phyloP scores from a whole-genome alignment of 2,888 invertebrate species.

The Oxytorus armatus region DNA sequence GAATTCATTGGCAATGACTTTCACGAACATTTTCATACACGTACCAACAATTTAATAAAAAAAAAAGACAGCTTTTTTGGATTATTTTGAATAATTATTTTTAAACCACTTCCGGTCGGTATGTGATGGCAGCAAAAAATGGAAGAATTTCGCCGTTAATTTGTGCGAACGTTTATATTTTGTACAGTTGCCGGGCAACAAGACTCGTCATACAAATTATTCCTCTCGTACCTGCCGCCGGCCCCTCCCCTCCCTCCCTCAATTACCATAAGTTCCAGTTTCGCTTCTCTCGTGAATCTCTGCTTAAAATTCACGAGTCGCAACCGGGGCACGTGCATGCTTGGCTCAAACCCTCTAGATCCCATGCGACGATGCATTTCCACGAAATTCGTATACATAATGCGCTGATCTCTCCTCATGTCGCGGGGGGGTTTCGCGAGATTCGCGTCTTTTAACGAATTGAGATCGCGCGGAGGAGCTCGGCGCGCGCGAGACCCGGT shows the following conservation, averaged over 20 bases:
- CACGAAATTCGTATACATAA: slow-evolving; percentile 58
- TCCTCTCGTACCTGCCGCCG: slow-evolving; percentile 30
- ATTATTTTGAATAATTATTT: too few relatives aligned
- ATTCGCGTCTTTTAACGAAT: slow-evolving; percentile 35
- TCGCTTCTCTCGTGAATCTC: slow-evolving; percentile 27
- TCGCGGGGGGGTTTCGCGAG: not conserved
- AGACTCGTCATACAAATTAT: slow-evolving; percentile 45
- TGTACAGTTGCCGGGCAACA: slow-evolving; percentile 10
- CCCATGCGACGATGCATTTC: slow-evolving; percentile 40
- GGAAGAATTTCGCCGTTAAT: too few relatives aligned
- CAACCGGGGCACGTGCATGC: slow-evolving; percentile 18
- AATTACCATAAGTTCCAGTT: slow-evolving; percentile 62
- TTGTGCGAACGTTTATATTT: not conserved
- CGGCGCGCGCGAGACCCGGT: not conserved
- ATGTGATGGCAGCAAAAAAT: not conserved
- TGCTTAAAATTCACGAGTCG: slow-evolving; percentile 67
- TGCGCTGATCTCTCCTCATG: slow-evolving; percentile 21
- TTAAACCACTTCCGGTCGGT: too few relatives aligned
- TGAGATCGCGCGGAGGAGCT: slow-evolving; percentile 34
- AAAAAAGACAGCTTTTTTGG: too few relatives aligned
- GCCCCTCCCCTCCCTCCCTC: too few relatives aligned
- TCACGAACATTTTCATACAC: too few relatives aligned
- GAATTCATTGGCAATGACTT: too few relatives aligned
- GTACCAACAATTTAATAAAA: too few relatives aligned
- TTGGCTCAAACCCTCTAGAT: not conserved